Evolutionary conservation across 1,140 invertebrate species (phyloP), one percentile per base, ranked within the genome.

Genomic region (Orius insidiosus): DNA sequence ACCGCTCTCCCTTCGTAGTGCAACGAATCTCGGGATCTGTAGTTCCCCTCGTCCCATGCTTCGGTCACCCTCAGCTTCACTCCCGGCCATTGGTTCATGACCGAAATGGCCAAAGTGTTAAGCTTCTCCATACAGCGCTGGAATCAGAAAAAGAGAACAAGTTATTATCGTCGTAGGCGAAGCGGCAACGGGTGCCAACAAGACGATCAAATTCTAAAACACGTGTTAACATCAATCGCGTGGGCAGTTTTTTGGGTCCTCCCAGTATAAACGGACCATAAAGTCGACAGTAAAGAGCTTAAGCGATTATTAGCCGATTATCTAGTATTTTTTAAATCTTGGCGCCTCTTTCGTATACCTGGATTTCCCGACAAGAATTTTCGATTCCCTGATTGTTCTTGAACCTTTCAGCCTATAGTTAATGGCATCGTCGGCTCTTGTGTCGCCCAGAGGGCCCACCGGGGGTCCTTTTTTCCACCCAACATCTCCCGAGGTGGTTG

Each of bases 1-100:
- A 96, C 88, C 1, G 92, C 92, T 9, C 92, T 69, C 4, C 92
- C 92, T 63, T 96, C 90, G 67, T 95, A 96, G 65, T 96, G 93
- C 41, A 96, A 68, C 7, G 85, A 90, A 56, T 88, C 75, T 41
- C 68, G 67, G 11, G 75, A 69, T 61, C 92, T 85, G 38, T 75
- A 71, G 33, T 72, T 72, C 52, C 90, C 83, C 60, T 94, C 89
- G 59, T 95, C 90, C 88, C 89, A 96, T 15, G 82, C 89, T 60
- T 96, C 89, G 30, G 80, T 92, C 30, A 96, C 92, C 18, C 88
- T 67, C 47, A 97, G 67, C 51, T 78, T 75, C n/a, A 95, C 78
- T 14, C 86, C 86, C 0, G 89, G 89, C 92, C 92, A 98, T 60
- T 92, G 85, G 66, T 95, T 95, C 86, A 94, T 93, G 59, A 97